Evolutionary conservation across 2,888 invertebrate genomes (phyloP).

Genomic region (Xestia ashworthii): DNA sequence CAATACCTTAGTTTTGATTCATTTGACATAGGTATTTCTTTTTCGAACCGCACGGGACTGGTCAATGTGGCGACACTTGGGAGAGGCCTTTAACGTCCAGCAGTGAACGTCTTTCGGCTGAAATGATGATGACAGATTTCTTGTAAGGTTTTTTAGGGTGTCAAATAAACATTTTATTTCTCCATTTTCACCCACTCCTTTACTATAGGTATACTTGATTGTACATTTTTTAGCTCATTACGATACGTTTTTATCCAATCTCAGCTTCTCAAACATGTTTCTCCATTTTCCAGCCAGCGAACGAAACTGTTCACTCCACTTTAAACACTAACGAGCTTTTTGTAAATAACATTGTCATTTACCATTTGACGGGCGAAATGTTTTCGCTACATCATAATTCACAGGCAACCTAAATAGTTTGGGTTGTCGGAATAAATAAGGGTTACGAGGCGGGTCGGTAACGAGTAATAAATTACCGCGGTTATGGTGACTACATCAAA

Average conservation of each 20-base stretch:
- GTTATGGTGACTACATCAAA: constrained; percentile 77
- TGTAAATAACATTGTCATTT: constrained; percentile 45
- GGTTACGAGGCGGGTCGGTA: constrained; percentile 64
- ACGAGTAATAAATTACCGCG: constrained; percentile 77
- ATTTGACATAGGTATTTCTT: background rate
- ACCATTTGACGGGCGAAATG: constrained; percentile 45
- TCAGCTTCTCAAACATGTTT: constrained; percentile 1
- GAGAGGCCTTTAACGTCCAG: no score
- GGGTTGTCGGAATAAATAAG: constrained; percentile 71
- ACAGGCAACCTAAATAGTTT: constrained; percentile 72
- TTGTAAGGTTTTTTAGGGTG: no score
- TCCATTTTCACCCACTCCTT: no score
- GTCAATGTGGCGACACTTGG: no score
- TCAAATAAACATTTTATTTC: no score
- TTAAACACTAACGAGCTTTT: constrained; percentile 39
- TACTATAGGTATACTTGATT: background rate
- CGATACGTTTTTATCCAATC: background rate
- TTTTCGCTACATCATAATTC: constrained; percentile 64
- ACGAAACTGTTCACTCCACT: constrained; percentile 32
- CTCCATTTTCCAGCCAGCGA: constrained; percentile 6
- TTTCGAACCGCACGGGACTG: no score
- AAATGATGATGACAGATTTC: no score
- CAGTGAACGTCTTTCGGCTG: no score
- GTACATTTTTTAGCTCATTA: background rate
- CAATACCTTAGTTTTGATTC: background rate